Evolutionary conservation across 2,888 invertebrate species (phyloP).

Genomic region (Lasioglossum oenotherae): DNA sequence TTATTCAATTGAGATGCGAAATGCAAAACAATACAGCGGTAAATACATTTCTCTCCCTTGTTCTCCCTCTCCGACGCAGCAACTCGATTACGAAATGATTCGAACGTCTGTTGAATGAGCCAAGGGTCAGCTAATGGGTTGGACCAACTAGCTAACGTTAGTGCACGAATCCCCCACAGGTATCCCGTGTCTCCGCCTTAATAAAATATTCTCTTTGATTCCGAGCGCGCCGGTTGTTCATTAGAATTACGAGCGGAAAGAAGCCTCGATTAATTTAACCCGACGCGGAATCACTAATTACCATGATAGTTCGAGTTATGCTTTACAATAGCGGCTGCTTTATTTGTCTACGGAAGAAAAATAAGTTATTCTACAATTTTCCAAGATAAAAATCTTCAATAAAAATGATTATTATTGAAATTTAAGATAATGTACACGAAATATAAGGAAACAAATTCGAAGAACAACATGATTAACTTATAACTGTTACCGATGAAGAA

Average conservation of each 20-base stretch:
- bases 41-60: not conserved
- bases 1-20: not conserved
- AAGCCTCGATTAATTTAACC: slow-evolving; percentile 17
- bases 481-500: too few species aligned
- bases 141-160: slow-evolving; percentile 41
- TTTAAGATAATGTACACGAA: too few species aligned
- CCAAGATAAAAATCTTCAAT: too few species aligned
- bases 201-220: slow-evolving; percentile 77
- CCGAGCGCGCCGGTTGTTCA: slow-evolving; percentile 17
- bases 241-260: slow-evolving; percentile 15
- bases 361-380: too few species aligned
- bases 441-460: too few species aligned
- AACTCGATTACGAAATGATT: slow-evolving; percentile 13
- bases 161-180: slow-evolving; percentile 24
- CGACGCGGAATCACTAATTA: not conserved
- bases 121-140: slow-evolving; percentile 42
- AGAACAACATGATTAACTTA: too few species aligned
- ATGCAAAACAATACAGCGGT: not conserved
- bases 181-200: slow-evolving; percentile 25
- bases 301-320: not conserved
- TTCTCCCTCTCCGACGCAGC: not conserved
- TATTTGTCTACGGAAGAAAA: not conserved
- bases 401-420: too few species aligned
- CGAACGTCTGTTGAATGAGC: slow-evolving; percentile 22
- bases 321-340: too few species aligned